Percentiles rank a stretch among this genome's conserved stretches.
Evolutionary conservation across 2,888 invertebrate species (phyloP).

Genomic region (Pheosia gnoma): DNA sequence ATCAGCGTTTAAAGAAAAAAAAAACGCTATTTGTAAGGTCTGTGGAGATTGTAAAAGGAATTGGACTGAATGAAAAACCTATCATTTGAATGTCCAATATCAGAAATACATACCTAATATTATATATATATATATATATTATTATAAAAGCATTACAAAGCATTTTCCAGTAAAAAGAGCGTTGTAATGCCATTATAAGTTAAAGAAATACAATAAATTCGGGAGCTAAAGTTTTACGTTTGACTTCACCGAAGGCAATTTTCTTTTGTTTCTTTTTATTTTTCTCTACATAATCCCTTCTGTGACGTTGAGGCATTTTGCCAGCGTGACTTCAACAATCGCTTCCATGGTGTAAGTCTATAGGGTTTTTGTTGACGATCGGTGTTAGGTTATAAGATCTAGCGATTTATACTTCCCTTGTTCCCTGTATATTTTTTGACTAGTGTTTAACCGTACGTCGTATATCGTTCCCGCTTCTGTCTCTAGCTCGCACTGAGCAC

Average conservation of each 20-base stretch:
- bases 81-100: conserved; percentile 19
- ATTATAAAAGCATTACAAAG: too few species aligned
- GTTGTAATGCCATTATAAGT: conserved; percentile 4
- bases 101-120: too few species aligned
- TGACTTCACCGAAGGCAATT: conserved; percentile 42
- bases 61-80: conserved; percentile 18
- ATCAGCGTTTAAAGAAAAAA: conserved; percentile 26
- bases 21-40: conserved; percentile 35
- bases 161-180: too few species aligned
- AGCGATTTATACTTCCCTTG: too few species aligned
- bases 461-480: conserved; percentile 7
- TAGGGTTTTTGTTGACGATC: conserved; percentile 49
- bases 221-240: conserved; percentile 19
- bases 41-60: conserved; percentile 36
- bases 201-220: conserved; percentile 22
- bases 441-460: too few species aligned
- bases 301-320: conserved; percentile 39
- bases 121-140: too few species aligned
- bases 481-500: conserved; percentile 17
- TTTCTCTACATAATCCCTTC: conserved; percentile 39
- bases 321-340: conserved; percentile 54
- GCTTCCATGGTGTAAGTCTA: conserved; percentile 58
- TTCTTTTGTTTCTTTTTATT: conserved; percentile 45
- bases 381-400: background rate
- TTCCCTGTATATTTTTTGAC: too few species aligned